Conservation (phyloP, 35 echinoderm and acorn worm genomes). For the Stichopus chloronotus region DNA sequence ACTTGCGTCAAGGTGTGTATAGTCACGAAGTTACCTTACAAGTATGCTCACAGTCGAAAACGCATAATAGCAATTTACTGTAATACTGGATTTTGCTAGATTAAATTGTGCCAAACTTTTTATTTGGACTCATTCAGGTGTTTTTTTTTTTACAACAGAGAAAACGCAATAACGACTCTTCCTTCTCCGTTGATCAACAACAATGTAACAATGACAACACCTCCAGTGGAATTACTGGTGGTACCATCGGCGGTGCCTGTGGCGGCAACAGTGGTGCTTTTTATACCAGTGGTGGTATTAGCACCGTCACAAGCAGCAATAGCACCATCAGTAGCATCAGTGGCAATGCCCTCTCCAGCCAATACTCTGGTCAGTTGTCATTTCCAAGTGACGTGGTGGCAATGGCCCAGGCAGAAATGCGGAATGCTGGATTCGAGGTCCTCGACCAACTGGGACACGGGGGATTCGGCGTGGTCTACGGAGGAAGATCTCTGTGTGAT, state of each 20-base stretch:
- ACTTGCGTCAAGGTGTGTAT: no score
- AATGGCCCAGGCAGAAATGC: background rate
- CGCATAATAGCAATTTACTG: no score
- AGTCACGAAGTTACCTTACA: no score
- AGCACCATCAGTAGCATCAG: no score
- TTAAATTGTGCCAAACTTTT: no score
- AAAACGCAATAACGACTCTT: no score
- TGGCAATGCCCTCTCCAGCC: background rate
- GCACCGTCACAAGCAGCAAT: background rate
- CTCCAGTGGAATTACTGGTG: background rate
- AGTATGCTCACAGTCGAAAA: no score
- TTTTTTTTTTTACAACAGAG: no score
- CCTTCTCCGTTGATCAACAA: no score
- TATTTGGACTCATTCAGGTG: no score
- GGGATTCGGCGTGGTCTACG: no score
- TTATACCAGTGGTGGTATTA: background rate
- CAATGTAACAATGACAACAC: background rate
- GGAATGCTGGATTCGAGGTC: background rate
- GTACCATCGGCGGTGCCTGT: background rate
- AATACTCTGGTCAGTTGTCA: background rate
- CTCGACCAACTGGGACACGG: background rate
- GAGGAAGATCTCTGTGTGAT: background rate
- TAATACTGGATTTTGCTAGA: no score
- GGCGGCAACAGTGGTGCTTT: background rate
- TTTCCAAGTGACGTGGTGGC: background rate